Conservation (phyloP, 2,888 invertebrate genomes). For the Tridacna gigas region DNA sequence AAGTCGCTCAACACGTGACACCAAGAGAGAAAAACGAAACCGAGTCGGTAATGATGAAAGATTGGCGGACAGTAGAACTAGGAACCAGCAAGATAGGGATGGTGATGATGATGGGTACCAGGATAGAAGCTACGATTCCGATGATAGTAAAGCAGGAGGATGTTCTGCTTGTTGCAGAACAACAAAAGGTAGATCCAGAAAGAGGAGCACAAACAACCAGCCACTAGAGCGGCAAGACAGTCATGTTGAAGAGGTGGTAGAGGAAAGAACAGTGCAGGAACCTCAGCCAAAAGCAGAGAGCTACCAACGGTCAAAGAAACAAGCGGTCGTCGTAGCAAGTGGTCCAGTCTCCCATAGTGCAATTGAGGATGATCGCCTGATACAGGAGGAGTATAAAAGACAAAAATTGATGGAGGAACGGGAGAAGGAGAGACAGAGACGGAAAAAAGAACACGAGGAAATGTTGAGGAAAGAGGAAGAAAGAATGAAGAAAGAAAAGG, state of each 20-base stretch:
- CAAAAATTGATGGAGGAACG: constrained; percentile 12
- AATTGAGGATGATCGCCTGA: background rate
- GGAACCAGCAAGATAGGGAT: background rate
- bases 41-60: constrained; percentile 3
- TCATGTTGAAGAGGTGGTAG: background rate
- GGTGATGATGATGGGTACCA: background rate
- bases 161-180: constrained; percentile 6
- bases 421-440: background rate
- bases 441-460: background rate
- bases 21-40: background rate
- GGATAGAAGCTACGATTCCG: background rate
- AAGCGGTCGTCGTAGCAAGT: background rate
- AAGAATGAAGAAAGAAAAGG: background rate
- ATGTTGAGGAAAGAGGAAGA: background rate
- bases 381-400: constrained; percentile 15
- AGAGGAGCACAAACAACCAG: too few relatives aligned
- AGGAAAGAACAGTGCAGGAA: background rate
- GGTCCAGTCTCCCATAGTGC: background rate
- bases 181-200: constrained; percentile 1
- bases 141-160: constrained; percentile 5
- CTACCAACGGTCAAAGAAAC: background rate
- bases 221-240: background rate
- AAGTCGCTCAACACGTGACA: background rate
- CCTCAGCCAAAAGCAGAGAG: background rate
- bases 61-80: background rate